Base-by-base conservation (phyloP, 2,797 vertebrate genomes). In the Muraenolepis orangiensis region DNA sequence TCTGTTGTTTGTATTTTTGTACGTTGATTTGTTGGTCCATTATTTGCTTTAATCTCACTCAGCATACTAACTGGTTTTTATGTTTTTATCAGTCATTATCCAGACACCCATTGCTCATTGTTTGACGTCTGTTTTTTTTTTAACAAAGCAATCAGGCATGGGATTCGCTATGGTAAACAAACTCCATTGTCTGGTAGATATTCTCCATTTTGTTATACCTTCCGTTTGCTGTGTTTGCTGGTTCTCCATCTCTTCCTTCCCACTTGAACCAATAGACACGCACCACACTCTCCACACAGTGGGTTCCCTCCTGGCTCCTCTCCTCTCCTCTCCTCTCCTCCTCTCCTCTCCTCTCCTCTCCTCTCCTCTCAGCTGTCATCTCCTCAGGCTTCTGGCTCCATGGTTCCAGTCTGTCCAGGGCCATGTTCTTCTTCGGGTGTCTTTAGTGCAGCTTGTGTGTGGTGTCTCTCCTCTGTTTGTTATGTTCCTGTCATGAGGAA, bases 101-200 rank as follows among this genome's bases (percentile, higher is more conserved):
- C 1, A 8, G 29, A 93, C 91, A 93, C 91, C 92, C 93, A 92
- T 89, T 95, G 92, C 94, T 96, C 93, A 95, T 91, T 94, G 92
- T 93, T 94, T 90, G 94, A 93, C 95, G 66, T 95, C 95, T 89
- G 89, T 96, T 89, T 93, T 92, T 94, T 61, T 31, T 94, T 95
- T 93, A 91, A 88, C 93, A 95, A 97, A 99, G 97, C 96, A 95
- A 95, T 96, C 95, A 96, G 95, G 94, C 94, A 93, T 93, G 94
- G 96, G 96, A 97, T 93, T 94, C 93, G 93, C 94, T 94, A 93
- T 98, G 96, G 94, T 97, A 95, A 99, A 99, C 96, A 98, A 95
- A 94, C 97, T 99, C 93, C 97, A 97, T 93, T 99, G 96, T 97
- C 91, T 97, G 98, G 98, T 99, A 99, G 95, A 98, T 98, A 98